Evolutionary conservation across 2,888 invertebrate genomes (phyloP).

Genomic region (Theretra japonica): DNA sequence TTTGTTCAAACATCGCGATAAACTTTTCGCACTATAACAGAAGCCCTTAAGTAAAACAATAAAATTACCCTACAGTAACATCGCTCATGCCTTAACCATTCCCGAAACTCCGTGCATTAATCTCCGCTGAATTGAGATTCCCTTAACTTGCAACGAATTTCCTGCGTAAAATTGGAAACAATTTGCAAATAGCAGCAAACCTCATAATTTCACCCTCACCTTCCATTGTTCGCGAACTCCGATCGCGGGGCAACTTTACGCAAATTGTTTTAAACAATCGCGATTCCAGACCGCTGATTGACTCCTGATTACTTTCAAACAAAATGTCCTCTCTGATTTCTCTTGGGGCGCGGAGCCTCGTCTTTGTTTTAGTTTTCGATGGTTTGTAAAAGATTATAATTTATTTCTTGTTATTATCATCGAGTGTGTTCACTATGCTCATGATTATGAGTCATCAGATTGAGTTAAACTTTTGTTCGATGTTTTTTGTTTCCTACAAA

Average conservation of each 20-base stretch:
- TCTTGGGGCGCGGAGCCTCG: neutral
- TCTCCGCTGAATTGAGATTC: conserved; percentile 75
- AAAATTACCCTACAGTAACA: neutral
- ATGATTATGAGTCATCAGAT: too few relatives aligned
- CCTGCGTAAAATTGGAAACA: conserved; percentile 72
- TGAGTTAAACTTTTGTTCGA: too few relatives aligned
- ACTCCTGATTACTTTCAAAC: conserved; percentile 42
- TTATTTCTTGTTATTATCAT: too few relatives aligned
- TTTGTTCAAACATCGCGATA: too few relatives aligned
- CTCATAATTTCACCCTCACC: conserved; percentile 71
- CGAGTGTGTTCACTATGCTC: too few relatives aligned
- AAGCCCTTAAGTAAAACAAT: too few relatives aligned
- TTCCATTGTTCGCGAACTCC: conserved; percentile 55
- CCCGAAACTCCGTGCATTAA: conserved; percentile 71
- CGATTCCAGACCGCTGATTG: conserved; percentile 23
- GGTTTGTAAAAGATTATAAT: neutral
- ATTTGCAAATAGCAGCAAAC: conserved; percentile 76
- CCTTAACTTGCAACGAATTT: conserved; percentile 66
- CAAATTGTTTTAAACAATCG: conserved; percentile 39
- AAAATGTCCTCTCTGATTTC: conserved; percentile 25
- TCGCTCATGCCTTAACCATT: conserved; percentile 27
- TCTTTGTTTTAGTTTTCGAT: neutral
- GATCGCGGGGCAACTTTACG: conserved; percentile 35
- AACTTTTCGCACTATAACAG: too few relatives aligned
- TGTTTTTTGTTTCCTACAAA: too few relatives aligned